Evolutionary conservation across 2,113 vertebrate genomes (phyloP).

Genomic region (Otolemur garnettii): DNA sequence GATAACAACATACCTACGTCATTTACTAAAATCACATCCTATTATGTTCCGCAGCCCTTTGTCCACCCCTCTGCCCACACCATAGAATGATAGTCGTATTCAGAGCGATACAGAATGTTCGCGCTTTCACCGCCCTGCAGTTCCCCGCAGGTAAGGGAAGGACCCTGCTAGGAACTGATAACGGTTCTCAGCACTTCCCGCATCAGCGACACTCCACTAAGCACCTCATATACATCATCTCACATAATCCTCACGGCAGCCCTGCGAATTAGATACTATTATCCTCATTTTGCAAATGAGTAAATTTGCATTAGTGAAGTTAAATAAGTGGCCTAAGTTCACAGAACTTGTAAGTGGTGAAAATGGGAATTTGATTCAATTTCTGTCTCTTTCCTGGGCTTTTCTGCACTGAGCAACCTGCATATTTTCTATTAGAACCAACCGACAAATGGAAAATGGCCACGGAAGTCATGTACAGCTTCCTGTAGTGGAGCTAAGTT

Average conservation of each 20-base stretch:
- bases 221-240: not conserved
- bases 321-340: not conserved
- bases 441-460: not conserved
- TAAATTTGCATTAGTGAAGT: not conserved
- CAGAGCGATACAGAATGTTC: not conserved
- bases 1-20: too few relatives aligned
- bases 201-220: not conserved
- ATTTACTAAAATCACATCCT: not conserved
- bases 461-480: rapidly evolving
- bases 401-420: not conserved
- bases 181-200: not conserved
- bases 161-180: too few relatives aligned
- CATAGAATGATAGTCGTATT: too few relatives aligned
- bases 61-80: too few relatives aligned
- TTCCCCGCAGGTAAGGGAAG: not conserved
- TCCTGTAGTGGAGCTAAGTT: not conserved
- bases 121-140: not conserved
- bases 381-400: not conserved
- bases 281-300: conserved; percentile 9
- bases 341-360: not conserved
- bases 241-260: not conserved
- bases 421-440: not conserved
- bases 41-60: not conserved
- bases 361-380: not conserved
- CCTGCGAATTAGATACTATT: not conserved